These are phyloP conservation scores for Plebejus argus DNA, from an alignment of 2,888 invertebrate species.

Conservation along the genomic window DNA sequence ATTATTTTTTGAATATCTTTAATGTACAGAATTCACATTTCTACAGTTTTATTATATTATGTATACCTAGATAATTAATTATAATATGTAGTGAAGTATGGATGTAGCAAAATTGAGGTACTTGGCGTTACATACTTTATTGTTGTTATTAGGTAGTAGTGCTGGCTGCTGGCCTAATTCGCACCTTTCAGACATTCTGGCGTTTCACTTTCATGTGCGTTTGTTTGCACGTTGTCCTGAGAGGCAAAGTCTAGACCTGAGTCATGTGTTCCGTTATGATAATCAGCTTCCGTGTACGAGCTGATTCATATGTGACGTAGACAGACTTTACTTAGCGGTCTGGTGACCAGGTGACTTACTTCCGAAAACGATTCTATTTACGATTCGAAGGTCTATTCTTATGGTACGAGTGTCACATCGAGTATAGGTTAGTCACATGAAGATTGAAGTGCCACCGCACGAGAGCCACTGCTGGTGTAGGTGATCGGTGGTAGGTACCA, in stretches of 20 bases:
- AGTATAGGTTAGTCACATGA: no score
- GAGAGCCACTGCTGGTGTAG: no score
- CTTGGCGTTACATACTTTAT: no score
- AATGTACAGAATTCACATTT: no score
- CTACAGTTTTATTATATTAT: no score
- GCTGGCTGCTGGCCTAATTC: not conserved
- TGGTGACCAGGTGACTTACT: not conserved
- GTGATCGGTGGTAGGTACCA: no score
- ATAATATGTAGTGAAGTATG: no score
- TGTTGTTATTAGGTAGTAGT: not conserved
- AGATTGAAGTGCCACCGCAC: no score
- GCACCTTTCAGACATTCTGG: not conserved
- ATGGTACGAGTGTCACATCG: no score
- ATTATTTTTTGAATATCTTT: no score
- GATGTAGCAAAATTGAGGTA: no score
- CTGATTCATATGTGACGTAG: constrained; percentile 12
- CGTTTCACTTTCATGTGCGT: not conserved
- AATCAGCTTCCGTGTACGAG: not conserved
- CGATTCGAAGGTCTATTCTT: not conserved
- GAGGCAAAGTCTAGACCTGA: constrained; percentile 7
- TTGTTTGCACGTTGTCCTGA: not conserved
- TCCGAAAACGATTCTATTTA: not conserved
- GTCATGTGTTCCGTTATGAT: not conserved
- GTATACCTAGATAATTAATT: no score
- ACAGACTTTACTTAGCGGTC: constrained; percentile 2